phyloP scores from a whole-genome alignment of 2,797 vertebrate genomes.

The Esox masquinongy region DNA sequence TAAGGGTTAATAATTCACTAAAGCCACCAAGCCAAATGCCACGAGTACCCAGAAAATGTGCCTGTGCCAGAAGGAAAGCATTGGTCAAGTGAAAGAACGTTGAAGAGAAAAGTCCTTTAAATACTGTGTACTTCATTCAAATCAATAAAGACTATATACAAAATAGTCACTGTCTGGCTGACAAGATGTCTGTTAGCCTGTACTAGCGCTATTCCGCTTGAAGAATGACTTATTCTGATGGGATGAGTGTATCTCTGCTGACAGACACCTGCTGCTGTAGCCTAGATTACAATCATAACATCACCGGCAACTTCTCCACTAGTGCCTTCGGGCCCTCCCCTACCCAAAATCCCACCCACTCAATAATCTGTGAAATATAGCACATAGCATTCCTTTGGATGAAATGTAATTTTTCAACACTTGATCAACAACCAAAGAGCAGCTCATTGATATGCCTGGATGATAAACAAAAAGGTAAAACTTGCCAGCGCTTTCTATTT shows the following conservation, averaged over 20 bases:
- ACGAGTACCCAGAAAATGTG: slow-evolving; percentile 75
- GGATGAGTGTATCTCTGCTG: slow-evolving; percentile 13
- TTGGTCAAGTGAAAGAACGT: slow-evolving; percentile 60
- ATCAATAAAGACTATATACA: slow-evolving; percentile 14
- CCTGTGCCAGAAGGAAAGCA: slow-evolving; percentile 72
- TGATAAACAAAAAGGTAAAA: slow-evolving; percentile 26
- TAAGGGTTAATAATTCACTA: slow-evolving; percentile 88
- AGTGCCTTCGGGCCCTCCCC: slow-evolving; percentile 34
- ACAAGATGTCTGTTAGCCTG: slow-evolving; percentile 3
- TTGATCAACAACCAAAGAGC: slow-evolving; percentile 1
- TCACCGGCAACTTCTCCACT: slow-evolving; percentile 48
- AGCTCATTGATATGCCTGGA: slow-evolving; percentile 16
- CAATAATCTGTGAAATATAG: background rate
- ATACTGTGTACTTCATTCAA: slow-evolving; percentile 28
- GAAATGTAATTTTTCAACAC: background rate
- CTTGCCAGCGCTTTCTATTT: slow-evolving; percentile 13
- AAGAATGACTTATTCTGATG: slow-evolving; percentile 36
- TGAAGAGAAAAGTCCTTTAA: slow-evolving; percentile 10
- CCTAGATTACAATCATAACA: slow-evolving; percentile 42
- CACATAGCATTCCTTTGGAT: background rate
- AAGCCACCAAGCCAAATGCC: slow-evolving; percentile 85
- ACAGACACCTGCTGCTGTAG: slow-evolving; percentile 38
- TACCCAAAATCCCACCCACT: background rate
- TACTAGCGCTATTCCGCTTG: background rate
- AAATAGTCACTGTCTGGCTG: background rate